A percentile compares a stretch with the other conserved stretches of the same genome.
Evolutionary conservation across 2,888 invertebrate genomes (phyloP).

Genomic region (Silvanus unidentatus): DNA sequence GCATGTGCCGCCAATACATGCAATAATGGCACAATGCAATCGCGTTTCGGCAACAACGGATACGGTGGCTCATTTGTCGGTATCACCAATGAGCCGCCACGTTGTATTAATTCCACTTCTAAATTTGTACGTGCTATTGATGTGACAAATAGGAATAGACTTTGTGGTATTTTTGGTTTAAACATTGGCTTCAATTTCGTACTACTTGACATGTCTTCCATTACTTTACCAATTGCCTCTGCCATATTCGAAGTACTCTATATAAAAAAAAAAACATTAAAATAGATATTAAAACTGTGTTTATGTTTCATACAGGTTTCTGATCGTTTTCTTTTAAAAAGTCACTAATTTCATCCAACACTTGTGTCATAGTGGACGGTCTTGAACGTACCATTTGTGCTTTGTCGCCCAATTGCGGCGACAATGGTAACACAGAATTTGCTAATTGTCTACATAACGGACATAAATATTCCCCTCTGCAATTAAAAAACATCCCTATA

Average conservation of each 20-base stretch:
- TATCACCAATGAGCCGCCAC: conserved; percentile 68
- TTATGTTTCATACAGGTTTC: conserved; percentile 61
- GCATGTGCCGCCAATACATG: conserved; percentile 85
- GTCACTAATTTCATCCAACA: conserved; percentile 49
- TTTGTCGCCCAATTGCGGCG: conserved; percentile 64
- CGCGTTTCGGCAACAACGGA: conserved; percentile 68
- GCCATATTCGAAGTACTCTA: conserved; percentile 68
- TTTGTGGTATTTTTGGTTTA: conserved; percentile 67
- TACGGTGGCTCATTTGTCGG: conserved; percentile 44
- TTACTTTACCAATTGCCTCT: conserved; percentile 85
- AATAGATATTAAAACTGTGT: conserved; percentile 38
- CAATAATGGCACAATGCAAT: conserved; percentile 81
- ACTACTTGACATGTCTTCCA: conserved; percentile 90
- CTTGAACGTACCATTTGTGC: conserved; percentile 59
- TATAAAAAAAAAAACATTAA: conserved; percentile 16
- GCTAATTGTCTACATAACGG: conserved; percentile 90
- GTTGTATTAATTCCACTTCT: conserved; percentile 85
- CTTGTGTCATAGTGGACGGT: conserved; percentile 46
- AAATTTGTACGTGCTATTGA: conserved; percentile 87
- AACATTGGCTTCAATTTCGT: conserved; percentile 78
- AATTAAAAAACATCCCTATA: conserved; percentile 23
- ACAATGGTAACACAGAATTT: conserved; percentile 82
- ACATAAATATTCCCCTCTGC: conserved; percentile 84
- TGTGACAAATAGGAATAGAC: conserved; percentile 81
- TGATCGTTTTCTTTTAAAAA: conserved; percentile 64